Base-by-base conservation (phyloP, 1,140 invertebrate species). In the Coelopa frigida region DNA sequence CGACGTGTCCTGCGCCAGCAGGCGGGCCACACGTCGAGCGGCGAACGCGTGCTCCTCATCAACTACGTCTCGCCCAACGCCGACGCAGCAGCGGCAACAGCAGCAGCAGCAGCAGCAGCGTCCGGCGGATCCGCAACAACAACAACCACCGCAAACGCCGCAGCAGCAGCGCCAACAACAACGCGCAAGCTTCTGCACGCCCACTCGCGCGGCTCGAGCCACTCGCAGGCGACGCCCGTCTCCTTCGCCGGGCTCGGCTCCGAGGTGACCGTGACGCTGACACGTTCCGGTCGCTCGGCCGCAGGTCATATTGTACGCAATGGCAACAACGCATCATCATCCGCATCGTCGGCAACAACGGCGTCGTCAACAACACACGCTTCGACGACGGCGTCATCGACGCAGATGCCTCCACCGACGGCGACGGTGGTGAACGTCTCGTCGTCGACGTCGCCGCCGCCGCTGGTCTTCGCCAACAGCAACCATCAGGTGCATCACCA, bases 251-350 rank as follows among this genome's bases (percentile, higher is more conserved):
- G 62, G 26, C 53, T 66, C 15, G 62, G 62, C 50, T 66, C 62
- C 55, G 62, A 66, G 53, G 62, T 66, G 51, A 66, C 62, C 6
- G 62, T 66, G 26, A 66, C 62, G 4, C 10, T 66, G 47, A 66
- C 62, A 46, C 62, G 62, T 33, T 63, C 54, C 39, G 61, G 57
- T 51, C 58, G 61, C 44, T 52, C 59, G 29, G 50, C 61, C 61
- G 59, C 62, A 49, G 62, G 58, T 66, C 62, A 66, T 66, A 66
- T 66, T 66, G 63, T 66, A 54, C 53, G 62, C 43, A 62, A 66
- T 44, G 18, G 7, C 33, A 36, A 8, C 37, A 39, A 56, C 32
- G 39, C 51, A 53, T 17, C 53, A 63, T 32, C 58, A 64, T 39
- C 50, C 49, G 47, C 60, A 39, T 45, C 50, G 50, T 46, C 57